These are phyloP conservation scores for Apoda limacodes DNA, from an alignment of 2,888 invertebrate genomes.

Conservation along the genomic window DNA sequence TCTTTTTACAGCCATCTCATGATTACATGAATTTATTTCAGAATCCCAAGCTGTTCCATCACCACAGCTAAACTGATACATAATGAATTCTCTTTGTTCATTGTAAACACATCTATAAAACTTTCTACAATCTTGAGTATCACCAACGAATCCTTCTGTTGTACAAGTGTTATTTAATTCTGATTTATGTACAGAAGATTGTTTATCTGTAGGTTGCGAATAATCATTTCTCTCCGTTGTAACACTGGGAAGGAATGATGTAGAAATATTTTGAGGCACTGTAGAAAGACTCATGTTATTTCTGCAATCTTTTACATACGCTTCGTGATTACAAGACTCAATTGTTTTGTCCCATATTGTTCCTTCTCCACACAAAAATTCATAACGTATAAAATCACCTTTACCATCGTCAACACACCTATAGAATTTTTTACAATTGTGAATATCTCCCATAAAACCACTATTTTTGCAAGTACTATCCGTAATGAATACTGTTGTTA, in stretches of 20 bases:
- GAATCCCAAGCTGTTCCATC: slow-evolving; percentile 73
- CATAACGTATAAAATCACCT: slow-evolving; percentile 72
- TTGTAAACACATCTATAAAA: slow-evolving; percentile 76
- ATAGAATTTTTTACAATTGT: slow-evolving; percentile 79
- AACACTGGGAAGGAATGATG: background rate
- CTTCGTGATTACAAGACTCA: slow-evolving; percentile 47
- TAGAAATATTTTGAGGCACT: background rate
- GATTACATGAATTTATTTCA: slow-evolving; percentile 67
- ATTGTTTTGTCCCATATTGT: slow-evolving; percentile 72
- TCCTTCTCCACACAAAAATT: slow-evolving; percentile 78
- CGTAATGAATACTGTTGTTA: too few species aligned
- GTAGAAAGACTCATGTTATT: background rate
- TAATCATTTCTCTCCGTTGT: too few species aligned
- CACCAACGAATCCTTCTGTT: slow-evolving; percentile 79
- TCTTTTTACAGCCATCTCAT: slow-evolving; percentile 42
- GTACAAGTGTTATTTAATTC: too few species aligned
- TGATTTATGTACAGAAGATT: background rate
- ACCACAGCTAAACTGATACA: slow-evolving; percentile 69
- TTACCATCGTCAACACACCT: slow-evolving; percentile 75
- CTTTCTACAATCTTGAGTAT: slow-evolving; percentile 74
- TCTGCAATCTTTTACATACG: slow-evolving; percentile 8
- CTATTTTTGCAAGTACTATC: slow-evolving; percentile 56
- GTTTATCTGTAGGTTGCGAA: too few species aligned
- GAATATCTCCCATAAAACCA: slow-evolving; percentile 77
- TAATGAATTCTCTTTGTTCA: slow-evolving; percentile 52